phyloP scores from a whole-genome alignment of 2,113 vertebrate genomes.

The Cyrtonyx montezumae region DNA sequence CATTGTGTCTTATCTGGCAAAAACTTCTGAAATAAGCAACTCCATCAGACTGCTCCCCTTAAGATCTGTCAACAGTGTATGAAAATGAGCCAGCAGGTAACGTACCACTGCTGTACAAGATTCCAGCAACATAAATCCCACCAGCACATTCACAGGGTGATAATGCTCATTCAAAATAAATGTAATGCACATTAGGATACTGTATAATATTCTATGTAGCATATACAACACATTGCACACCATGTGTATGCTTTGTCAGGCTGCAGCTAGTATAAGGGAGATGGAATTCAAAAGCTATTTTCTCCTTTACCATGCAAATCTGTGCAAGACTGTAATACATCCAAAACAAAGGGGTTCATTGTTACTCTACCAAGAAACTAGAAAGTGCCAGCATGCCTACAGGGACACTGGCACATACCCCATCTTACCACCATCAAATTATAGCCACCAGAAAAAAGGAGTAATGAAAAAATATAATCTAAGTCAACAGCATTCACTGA shows the following conservation, averaged over 20 bases:
- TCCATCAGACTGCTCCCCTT: background rate
- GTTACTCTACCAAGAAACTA: background rate
- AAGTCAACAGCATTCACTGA: background rate
- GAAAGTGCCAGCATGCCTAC: background rate
- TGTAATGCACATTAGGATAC: accelerated
- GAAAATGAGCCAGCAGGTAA: background rate
- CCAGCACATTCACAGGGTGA: background rate
- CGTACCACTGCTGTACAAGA: background rate
- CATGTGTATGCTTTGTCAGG: accelerated
- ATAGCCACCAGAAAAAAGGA: background rate
- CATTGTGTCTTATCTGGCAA: background rate
- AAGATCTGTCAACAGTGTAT: background rate
- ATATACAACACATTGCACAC: background rate
- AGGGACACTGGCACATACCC: background rate
- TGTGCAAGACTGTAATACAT: background rate
- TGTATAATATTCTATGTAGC: background rate
- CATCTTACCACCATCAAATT: background rate
- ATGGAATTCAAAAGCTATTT: background rate
- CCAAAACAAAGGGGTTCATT: background rate
- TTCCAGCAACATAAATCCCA: background rate
- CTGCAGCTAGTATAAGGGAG: background rate
- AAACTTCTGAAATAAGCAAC: background rate
- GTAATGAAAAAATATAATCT: background rate
- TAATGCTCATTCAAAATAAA: background rate
- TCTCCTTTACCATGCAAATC: background rate